phyloP scores from a whole-genome alignment of 2,797 vertebrate genomes.

The Semotilus atromaculatus region DNA sequence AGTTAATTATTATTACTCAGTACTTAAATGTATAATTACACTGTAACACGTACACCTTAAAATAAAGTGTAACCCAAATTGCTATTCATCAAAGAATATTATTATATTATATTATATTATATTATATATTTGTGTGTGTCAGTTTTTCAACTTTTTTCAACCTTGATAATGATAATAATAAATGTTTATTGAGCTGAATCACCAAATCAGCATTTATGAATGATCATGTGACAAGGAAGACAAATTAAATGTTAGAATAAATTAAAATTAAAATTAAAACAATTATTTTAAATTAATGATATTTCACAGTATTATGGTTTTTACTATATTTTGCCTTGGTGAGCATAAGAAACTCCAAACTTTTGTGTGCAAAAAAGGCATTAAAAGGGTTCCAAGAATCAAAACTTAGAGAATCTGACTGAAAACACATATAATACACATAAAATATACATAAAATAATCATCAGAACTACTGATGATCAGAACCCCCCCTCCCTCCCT shows the following conservation, averaged over 20 bases:
- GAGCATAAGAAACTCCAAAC: background rate
- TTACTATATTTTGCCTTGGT: background rate
- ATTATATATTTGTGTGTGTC: too few species aligned
- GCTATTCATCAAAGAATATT: background rate
- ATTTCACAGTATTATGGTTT: background rate
- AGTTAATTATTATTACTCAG: too few species aligned
- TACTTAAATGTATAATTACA: too few species aligned
- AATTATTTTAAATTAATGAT: background rate
- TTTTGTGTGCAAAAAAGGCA: background rate
- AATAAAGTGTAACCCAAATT: too few species aligned
- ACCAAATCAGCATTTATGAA: background rate
- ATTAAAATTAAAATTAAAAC: background rate
- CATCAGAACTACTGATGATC: background rate
- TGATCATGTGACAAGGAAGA: background rate
- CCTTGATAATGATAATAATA: background rate
- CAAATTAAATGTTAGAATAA: background rate
- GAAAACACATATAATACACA: background rate
- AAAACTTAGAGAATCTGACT: background rate
- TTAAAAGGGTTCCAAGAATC: background rate
- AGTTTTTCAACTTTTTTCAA: background rate
- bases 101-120: too few species aligned
- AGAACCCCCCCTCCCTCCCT: too few species aligned
- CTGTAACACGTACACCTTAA: too few species aligned
- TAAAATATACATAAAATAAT: background rate
- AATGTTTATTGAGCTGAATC: background rate